phyloP scores from a whole-genome alignment of 1,140 invertebrate genomes.

The Leptestheria dahalacensis region DNA sequence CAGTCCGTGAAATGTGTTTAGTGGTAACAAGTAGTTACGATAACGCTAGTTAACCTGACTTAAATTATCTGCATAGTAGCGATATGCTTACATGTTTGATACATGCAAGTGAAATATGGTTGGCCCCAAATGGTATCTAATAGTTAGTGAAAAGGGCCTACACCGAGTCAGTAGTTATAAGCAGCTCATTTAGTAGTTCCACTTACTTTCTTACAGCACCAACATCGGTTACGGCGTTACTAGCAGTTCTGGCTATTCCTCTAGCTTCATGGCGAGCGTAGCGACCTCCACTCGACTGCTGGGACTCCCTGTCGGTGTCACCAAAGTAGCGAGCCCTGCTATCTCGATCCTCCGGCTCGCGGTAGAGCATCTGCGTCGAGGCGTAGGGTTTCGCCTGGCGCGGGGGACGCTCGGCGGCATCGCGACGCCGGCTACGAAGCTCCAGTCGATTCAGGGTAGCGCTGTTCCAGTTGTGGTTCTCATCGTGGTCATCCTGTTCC shows the following conservation, averaged over 20 bases:
- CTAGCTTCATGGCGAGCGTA: too few species aligned
- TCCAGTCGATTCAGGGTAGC: neutral
- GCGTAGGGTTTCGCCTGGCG: neutral
- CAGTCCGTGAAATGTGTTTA: too few species aligned
- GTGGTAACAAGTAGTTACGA: too few species aligned
- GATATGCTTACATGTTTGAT: too few species aligned
- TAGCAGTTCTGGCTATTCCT: too few species aligned
- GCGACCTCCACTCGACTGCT: neutral
- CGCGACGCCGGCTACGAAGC: neutral
- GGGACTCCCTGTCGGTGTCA: conserved; percentile 1
- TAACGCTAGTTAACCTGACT: too few species aligned
- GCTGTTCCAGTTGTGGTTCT: neutral
- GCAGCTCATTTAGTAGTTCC: too few species aligned
- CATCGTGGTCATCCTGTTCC: neutral
- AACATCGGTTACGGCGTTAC: neutral
- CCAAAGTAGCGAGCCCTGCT: neutral
- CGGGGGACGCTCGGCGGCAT: neutral
- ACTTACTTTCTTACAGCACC: conserved; percentile 3
- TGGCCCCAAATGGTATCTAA: too few species aligned
- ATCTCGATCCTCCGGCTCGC: neutral
- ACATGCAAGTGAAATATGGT: too few species aligned
- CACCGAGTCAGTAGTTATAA: too few species aligned
- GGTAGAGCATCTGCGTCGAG: neutral
- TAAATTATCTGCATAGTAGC: too few species aligned
- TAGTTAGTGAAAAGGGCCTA: too few species aligned